Evolutionary conservation across 64 coral and sea anemone genomes (phyloP), one percentile per base, ranked within the genome.

Genomic region (Dendronephthya gigantea): DNA sequence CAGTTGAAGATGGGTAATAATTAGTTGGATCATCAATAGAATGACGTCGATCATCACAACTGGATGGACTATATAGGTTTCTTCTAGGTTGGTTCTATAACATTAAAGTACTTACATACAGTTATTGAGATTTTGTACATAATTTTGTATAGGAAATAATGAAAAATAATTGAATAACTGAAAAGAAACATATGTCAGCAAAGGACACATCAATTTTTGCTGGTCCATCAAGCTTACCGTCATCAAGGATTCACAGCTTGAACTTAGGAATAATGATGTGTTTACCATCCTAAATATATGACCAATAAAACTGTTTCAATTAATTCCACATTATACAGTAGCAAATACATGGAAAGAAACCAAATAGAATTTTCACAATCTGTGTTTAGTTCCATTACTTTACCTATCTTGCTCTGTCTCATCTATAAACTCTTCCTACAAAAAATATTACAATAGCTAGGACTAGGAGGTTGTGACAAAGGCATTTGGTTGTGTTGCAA

Each of bases 11-110:
- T 79, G 72, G 72, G 29, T 35, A 79, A 39, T 79, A 79, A 79
- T 79, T 79, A 8, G 72, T 79, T 34, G 72, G 72, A 79, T 79
- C 72, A 79, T 79, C 72, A 79, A 79, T 79, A 35, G 72, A 79
- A 79, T 79, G 72, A 2, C 72, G 72, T 79, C 72, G 2, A 79
- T 79, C 72, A 79, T 79, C 72, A 79, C 72, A 79, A 79, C 17
- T 34, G 2, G 36, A 79, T 6, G 31, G 72, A 39, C 72, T 79
- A 34, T 79, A 79, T 19, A 79, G 22, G 15, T 19, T 33, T 36
- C 72, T 29, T 79, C 72, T 34, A 15, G 13, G 34, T 79, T 79
- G 72, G 17, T 35, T 79, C 72, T 79, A 79, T 28, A 79, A n/a
- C n/a, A n/a, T n/a, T n/a, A 29, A 34, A 2, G 29, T 66, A 66